phyloP scores from a whole-genome alignment of 2,888 invertebrate species.

The Helobdella robusta region DNA sequence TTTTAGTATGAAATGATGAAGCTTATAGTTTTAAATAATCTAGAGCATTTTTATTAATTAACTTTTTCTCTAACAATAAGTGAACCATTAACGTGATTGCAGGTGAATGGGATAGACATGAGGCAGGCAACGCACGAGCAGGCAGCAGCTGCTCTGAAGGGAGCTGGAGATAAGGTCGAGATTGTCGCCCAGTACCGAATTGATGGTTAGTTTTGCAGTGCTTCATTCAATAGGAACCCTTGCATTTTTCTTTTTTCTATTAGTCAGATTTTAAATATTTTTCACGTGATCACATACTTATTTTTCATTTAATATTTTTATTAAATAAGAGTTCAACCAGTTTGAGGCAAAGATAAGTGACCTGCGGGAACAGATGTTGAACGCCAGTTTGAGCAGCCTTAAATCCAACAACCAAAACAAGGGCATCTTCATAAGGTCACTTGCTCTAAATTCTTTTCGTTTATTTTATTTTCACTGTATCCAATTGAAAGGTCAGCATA shows the following conservation, averaged over 20 bases:
- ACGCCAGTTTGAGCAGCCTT: slow-evolving; percentile 60
- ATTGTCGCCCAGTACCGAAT: slow-evolving; percentile 89
- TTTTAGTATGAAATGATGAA: too few species aligned
- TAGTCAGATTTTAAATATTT: not conserved
- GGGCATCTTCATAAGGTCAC: slow-evolving; percentile 85
- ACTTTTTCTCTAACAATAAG: not conserved
- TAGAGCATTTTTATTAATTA: too few species aligned
- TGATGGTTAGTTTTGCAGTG: slow-evolving; percentile 57
- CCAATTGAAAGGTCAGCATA: too few species aligned
- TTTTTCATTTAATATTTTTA: not conserved
- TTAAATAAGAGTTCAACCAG: slow-evolving; percentile 71
- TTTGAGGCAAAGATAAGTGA: slow-evolving; percentile 98
- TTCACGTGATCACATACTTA: not conserved
- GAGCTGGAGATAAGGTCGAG: slow-evolving; percentile 74
- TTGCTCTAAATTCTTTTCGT: too few species aligned
- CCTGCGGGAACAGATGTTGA: slow-evolving; percentile 76
- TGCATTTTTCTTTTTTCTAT: not conserved
- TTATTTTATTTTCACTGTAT: too few species aligned
- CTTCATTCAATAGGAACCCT: too few species aligned
- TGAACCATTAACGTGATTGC: slow-evolving; percentile 32
- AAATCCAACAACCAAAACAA: slow-evolving; percentile 93
- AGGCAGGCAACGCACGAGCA: slow-evolving; percentile 90
- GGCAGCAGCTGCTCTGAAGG: slow-evolving; percentile 77
- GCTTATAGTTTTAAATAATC: too few species aligned
- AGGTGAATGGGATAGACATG: slow-evolving; percentile 74